A percentile compares a stretch with the other conserved stretches of the same genome.
These are phyloP conservation scores for Uropsilus gracilis DNA, from an alignment of 2,113 vertebrate species.

Conservation along the genomic window DNA sequence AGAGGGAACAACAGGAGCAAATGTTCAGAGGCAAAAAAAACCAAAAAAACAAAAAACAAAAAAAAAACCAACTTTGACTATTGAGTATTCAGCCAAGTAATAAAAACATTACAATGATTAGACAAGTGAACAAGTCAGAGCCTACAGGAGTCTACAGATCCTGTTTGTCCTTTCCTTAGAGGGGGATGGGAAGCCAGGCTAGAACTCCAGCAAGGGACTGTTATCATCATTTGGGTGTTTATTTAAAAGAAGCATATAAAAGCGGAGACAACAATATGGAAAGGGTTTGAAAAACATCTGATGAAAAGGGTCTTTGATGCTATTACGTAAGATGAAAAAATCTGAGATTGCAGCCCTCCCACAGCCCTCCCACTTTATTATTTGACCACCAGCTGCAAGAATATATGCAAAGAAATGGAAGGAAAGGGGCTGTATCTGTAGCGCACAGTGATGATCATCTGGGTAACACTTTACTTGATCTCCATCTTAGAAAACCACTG, in stretches of 20 bases:
- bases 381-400: background rate
- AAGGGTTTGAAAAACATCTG: slow-evolving; percentile 12
- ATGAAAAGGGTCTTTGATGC: no score
- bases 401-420: background rate
- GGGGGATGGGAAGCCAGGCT: background rate
- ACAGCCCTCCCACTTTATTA: background rate
- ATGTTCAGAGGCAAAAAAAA: background rate
- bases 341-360: background rate
- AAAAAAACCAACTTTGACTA: background rate
- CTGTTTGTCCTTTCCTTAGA: background rate
- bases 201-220: background rate
- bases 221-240: background rate
- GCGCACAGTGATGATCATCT: background rate
- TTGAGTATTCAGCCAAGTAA: background rate
- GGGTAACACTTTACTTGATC: background rate
- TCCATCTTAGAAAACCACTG: background rate
- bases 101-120: background rate
- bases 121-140: background rate
- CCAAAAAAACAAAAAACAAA: no score
- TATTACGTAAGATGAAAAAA: background rate
- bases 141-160: background rate
- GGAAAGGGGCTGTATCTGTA: background rate
- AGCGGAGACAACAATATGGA: background rate
- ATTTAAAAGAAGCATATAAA: background rate
- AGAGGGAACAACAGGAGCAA: background rate